phyloP scores from a whole-genome alignment of 2,797 vertebrate genomes.

The Parauchenoglanis ngamensis region DNA sequence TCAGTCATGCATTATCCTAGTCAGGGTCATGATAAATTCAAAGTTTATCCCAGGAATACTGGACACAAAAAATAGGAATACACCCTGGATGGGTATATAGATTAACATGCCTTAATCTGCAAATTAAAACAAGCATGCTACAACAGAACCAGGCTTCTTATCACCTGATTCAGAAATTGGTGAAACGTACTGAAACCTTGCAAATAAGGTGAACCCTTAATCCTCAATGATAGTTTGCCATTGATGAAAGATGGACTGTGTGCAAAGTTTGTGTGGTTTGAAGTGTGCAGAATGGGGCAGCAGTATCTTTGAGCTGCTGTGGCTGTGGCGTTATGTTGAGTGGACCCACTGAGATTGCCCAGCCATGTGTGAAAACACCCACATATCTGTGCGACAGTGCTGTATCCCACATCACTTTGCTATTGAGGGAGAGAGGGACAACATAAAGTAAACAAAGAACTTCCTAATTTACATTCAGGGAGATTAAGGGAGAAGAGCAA shows the following conservation, averaged over 20 bases:
- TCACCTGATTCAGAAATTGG: neutral
- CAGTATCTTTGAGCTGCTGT: slow-evolving; percentile 3
- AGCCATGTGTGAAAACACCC: slow-evolving; percentile 54
- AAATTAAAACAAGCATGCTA: neutral
- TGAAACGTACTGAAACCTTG: neutral
- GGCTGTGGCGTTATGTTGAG: slow-evolving; percentile 1
- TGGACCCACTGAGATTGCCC: slow-evolving; percentile 38
- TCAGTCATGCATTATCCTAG: neutral
- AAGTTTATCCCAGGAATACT: neutral
- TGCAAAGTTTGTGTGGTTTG: neutral
- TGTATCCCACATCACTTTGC: slow-evolving; percentile 7
- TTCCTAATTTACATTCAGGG: slow-evolving; percentile 67
- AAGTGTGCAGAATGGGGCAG: neutral
- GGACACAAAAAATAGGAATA: neutral
- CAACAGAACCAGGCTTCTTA: neutral
- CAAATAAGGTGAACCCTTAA: neutral
- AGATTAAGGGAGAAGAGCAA: slow-evolving; percentile 54
- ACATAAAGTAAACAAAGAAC: slow-evolving; percentile 20
- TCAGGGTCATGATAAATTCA: neutral
- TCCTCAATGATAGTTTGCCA: neutral
- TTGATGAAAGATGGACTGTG: neutral
- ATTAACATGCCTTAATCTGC: neutral
- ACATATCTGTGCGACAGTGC: slow-evolving; percentile 32
- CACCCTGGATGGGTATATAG: neutral
- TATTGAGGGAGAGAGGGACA: slow-evolving; percentile 34